These are phyloP conservation scores for Eupeodes latifasciatus DNA, from an alignment of 2,888 invertebrate species.

Conservation along the genomic window DNA sequence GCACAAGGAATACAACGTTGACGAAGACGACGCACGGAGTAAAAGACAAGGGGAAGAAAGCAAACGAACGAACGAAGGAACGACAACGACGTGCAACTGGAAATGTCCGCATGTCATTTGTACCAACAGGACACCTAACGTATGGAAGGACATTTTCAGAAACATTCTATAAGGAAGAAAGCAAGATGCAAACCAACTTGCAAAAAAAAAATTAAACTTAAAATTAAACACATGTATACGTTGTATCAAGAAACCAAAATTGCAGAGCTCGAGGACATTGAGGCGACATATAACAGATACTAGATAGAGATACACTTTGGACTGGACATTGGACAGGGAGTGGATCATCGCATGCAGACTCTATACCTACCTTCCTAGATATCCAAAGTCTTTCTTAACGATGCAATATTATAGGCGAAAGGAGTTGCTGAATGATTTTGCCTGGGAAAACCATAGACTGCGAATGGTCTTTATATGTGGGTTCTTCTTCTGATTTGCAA, in stretches of 20 bases:
- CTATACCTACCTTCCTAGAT: not conserved
- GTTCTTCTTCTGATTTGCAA: conserved; percentile 59
- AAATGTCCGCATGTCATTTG: conserved; percentile 72
- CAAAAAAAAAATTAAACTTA: not conserved
- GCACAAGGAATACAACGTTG: not conserved
- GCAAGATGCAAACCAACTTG: conserved; percentile 30
- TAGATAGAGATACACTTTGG: conserved; percentile 41
- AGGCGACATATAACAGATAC: conserved; percentile 35
- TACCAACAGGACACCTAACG: conserved; percentile 67
- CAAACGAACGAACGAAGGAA: conserved; percentile 32
- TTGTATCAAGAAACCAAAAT: conserved; percentile 66
- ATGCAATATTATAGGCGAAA: conserved; percentile 55
- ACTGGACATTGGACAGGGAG: conserved; percentile 22
- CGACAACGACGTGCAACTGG: conserved; percentile 54
- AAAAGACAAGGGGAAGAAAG: not conserved
- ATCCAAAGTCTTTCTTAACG: conserved; percentile 35
- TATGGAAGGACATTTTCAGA: conserved; percentile 53
- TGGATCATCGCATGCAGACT: conserved; percentile 62
- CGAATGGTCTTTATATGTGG: conserved; percentile 31
- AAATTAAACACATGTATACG: conserved; percentile 24
- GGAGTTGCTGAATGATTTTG: conserved; percentile 54
- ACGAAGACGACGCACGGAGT: not conserved
- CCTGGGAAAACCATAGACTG: conserved; percentile 30
- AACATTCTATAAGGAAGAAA: conserved; percentile 37
- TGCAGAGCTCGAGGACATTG: conserved; percentile 57